phyloP scores from a whole-genome alignment of 2,113 vertebrate species.

The Platysternon megacephalum region DNA sequence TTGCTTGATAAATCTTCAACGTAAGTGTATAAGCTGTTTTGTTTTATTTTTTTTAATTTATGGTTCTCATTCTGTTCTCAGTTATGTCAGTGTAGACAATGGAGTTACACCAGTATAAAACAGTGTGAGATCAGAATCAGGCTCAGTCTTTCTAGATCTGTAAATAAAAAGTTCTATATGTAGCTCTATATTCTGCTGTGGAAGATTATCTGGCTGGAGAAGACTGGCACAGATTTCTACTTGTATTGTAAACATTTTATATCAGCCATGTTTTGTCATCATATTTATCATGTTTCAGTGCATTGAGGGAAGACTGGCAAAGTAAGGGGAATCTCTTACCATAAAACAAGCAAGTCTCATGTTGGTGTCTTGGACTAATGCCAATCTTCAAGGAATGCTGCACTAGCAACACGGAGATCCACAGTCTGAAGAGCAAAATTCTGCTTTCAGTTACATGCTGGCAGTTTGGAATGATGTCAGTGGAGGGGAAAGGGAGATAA shows the following conservation, averaged over 20 bases:
- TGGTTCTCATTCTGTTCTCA: neutral
- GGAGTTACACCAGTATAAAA: neutral
- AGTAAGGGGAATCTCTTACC: neutral
- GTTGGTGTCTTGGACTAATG: neutral
- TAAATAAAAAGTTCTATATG: neutral
- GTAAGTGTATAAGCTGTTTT: neutral
- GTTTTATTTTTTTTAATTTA: neutral
- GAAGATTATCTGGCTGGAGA: neutral
- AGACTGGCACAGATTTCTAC: neutral
- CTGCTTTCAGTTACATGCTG: neutral
- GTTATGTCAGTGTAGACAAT: neutral
- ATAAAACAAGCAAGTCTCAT: neutral
- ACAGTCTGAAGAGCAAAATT: neutral
- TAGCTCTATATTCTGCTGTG: neutral
- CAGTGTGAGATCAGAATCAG: neutral
- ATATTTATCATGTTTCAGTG: neutral
- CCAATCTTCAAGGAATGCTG: neutral
- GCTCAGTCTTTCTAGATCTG: neutral
- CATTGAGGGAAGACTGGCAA: neutral
- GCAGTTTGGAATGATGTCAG: neutral
- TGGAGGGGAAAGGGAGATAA: neutral
- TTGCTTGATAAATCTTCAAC: rapidly evolving
- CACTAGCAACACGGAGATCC: neutral
- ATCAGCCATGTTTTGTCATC: neutral
- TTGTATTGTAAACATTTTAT: neutral